These are phyloP conservation scores for Rhingia campestris DNA, from an alignment of 2,888 invertebrate species.

Conservation along the genomic window DNA sequence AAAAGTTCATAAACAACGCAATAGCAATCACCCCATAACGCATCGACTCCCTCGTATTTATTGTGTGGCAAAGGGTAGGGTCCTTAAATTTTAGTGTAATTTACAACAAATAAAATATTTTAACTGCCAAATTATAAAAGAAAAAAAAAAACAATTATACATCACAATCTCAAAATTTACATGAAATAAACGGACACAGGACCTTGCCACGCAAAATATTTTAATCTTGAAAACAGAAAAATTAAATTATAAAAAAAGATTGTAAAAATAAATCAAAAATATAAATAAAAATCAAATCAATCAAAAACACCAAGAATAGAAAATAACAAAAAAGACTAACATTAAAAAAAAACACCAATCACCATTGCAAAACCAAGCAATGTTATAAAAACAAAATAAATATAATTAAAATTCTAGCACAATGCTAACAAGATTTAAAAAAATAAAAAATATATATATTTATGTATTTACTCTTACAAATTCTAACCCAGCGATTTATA, in stretches of 20 bases:
- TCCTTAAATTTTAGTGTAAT: constrained; percentile 22
- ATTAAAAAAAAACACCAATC: constrained; percentile 54
- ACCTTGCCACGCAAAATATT: constrained; percentile 23
- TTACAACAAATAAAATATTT: constrained; percentile 10
- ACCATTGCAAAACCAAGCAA: constrained; percentile 39
- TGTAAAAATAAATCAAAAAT: constrained; percentile 30
- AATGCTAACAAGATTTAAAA: constrained; percentile 19
- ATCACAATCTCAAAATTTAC: constrained; percentile 13
- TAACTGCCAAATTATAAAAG: constrained; percentile 18
- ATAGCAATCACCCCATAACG: not conserved
- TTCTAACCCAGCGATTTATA: constrained; percentile 67
- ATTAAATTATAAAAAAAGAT: not conserved
- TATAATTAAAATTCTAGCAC: constrained; percentile 30
- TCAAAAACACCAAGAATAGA: constrained; percentile 35
- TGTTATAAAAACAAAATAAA: constrained; percentile 32
- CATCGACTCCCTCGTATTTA: constrained; percentile 39
- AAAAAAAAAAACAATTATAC: not conserved
- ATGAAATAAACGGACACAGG: not conserved
- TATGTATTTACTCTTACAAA: constrained; percentile 34
- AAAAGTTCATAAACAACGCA: not conserved
- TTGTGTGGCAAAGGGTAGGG: constrained; percentile 18
- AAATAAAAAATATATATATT: constrained; percentile 21
- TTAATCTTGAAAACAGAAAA: constrained; percentile 16
- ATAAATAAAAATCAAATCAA: constrained; percentile 15
- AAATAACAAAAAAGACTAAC: constrained; percentile 43